These are phyloP conservation scores for Sinosuthora webbiana DNA, from an alignment of 2,113 vertebrate genomes.

Conservation along the genomic window DNA sequence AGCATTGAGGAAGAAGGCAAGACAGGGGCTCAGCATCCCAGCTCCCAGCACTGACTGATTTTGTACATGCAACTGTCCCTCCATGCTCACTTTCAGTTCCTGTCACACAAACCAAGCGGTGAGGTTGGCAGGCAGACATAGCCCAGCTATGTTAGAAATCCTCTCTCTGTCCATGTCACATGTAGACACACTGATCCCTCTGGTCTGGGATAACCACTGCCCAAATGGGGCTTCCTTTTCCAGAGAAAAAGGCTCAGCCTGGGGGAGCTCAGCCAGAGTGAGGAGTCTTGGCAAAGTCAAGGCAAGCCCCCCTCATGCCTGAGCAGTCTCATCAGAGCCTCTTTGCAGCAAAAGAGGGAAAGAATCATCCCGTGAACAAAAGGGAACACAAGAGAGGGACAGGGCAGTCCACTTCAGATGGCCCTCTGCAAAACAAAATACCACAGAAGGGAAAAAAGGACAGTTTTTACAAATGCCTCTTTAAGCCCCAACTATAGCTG, in stretches of 20 bases:
- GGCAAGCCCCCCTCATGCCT: background rate
- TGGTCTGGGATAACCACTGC: background rate
- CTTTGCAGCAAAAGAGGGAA: background rate
- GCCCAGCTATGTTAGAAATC: background rate
- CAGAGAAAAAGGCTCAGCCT: background rate
- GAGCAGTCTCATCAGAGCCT: background rate
- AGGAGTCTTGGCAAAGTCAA: accelerated
- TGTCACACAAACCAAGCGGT: accelerated
- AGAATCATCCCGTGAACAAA: background rate
- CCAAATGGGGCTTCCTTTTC: background rate
- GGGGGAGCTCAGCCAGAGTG: background rate
- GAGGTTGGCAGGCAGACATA: background rate
- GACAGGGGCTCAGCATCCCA: background rate
- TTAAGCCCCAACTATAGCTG: background rate
- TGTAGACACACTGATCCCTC: background rate
- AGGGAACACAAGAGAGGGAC: background rate
- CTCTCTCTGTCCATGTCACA: background rate
- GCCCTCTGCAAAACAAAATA: background rate
- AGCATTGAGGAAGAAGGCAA: background rate
- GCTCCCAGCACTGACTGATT: background rate
- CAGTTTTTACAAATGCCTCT: background rate
- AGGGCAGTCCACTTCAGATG: background rate
- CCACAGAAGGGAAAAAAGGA: accelerated
- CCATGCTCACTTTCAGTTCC: background rate
- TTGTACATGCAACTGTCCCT: background rate